Base-by-base conservation (phyloP, 1,140 invertebrate genomes). In the Geopemphigus sp. region DNA sequence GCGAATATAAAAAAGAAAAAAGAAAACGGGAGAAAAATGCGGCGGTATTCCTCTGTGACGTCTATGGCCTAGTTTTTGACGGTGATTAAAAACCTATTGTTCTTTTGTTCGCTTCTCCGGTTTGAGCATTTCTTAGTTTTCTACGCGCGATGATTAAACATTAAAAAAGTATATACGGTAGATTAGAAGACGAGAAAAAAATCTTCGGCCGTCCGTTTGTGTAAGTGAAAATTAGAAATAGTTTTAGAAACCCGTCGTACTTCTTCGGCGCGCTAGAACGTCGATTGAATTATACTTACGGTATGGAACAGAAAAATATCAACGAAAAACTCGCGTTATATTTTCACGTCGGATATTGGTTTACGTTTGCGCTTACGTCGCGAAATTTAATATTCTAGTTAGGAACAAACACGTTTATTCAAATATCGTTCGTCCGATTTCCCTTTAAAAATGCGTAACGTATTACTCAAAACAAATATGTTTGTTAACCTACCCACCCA, bases 81-180 rank as follows among this genome's bases (percentile, higher is more conserved):
- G 72, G 59, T 76, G 54, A 76, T 76, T 76, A 76, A 76, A 76
- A 76, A 59, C 59, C 72, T 59, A 76, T 76, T 76, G 54, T 76
- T 76, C 72, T 76, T 76, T 76, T 76, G 72, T 76, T 59, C 57
- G 53, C n/a, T 39, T 57, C 57, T 57, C 72, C 32, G 53, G 29
- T 74, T 74, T 57, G n/a, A 59, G 45, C 39, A 59, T 8, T 45
- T 59, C 14, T 15, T 59, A 45, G 47, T 76, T 56, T 56, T 73
- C 70, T 56, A 73, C 56, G 56, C 26, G 11, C 26, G 50, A 73
- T 56, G 70, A 73, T 73, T 73, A 56, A 73, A 73, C 54, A 53
- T 32, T 56, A n/a, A 56, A 73, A 74, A 59, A 57, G 47, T 39
- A 39, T 39, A 5, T 17, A 4, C 24, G 10, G 50, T 54, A n/a